A percentile compares a stretch with the other conserved stretches of the same genome.
Conservation (phyloP, 2,113 vertebrate genomes). For the Dicentrarchus labrax region DNA sequence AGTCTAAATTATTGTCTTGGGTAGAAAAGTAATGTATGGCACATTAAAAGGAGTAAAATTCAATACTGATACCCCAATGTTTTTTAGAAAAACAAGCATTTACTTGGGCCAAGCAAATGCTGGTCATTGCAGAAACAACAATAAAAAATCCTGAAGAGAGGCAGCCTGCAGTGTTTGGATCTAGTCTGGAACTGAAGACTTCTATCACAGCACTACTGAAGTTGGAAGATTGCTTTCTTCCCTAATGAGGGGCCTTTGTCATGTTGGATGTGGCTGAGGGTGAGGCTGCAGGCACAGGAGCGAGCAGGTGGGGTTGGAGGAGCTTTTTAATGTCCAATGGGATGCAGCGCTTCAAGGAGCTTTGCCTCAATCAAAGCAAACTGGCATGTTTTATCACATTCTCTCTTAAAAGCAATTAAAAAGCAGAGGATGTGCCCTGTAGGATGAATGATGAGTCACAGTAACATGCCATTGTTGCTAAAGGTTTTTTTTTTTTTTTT, state of each 20-base stretch:
- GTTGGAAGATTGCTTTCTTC: slow-evolving; percentile 17
- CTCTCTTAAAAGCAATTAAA: slow-evolving; percentile 45
- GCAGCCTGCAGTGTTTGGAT: too few species aligned
- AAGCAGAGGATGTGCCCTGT: slow-evolving; percentile 5
- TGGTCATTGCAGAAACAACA: not conserved
- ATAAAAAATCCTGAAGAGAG: not conserved
- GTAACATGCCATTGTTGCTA: not conserved
- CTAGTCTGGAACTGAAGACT: not conserved
- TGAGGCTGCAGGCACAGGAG: slow-evolving; percentile 29
- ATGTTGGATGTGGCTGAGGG: slow-evolving; percentile 15
- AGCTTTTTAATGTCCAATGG: slow-evolving; percentile 37
- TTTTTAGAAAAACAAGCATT: too few species aligned
- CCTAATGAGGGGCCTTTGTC: slow-evolving; percentile 18
- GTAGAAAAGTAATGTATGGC: too few species aligned
- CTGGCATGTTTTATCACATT: slow-evolving; percentile 38
- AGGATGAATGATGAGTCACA: slow-evolving; percentile 18
- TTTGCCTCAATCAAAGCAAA: slow-evolving; percentile 29
- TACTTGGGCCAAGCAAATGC: not conserved
- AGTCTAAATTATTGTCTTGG: too few species aligned
- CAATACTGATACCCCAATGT: too few species aligned
- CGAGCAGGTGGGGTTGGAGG: slow-evolving; percentile 32
- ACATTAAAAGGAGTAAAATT: too few species aligned
- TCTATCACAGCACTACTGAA: not conserved
- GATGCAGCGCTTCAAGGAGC: slow-evolving; percentile 22
- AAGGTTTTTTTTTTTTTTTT: not conserved